Evolutionary conservation across 1,140 invertebrate species (phyloP).

Genomic region (Pygmarrhopalites habei): DNA sequence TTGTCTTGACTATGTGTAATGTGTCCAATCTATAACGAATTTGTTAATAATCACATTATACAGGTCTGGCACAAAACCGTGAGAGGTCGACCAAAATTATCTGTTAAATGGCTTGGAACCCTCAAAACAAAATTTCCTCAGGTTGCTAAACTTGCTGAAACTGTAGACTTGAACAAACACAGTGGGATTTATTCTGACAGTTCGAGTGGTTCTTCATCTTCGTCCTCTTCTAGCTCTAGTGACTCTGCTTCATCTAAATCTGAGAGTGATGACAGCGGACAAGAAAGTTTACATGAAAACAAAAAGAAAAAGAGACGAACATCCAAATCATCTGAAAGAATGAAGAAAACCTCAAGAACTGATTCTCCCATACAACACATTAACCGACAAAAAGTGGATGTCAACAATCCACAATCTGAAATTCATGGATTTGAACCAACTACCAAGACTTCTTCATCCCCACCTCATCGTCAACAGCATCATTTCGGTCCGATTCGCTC

Average conservation of each 20-base stretch:
- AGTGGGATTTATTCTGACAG: conserved; percentile 92
- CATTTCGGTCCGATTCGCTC: no score
- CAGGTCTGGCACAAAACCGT: conserved; percentile 98
- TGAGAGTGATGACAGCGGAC: conserved; percentile 64
- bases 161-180: conserved; percentile 74
- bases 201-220: conserved; percentile 74
- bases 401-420: no score
- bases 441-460: no score
- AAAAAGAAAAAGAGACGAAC: conserved; percentile 61
- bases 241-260: conserved; percentile 59
- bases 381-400: no score
- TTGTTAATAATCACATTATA: no score
- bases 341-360: no score
- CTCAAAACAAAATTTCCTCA: conserved; percentile 64
- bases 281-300: conserved; percentile 77
- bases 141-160: conserved; percentile 71
- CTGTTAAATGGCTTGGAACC: conserved; percentile 70
- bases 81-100: conserved; percentile 86
- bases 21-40: no score
- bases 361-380: no score
- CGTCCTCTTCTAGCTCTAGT: conserved; percentile 50
- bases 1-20: no score
- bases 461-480: no score
- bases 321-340: not conserved
- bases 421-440: no score